phyloP scores from a whole-genome alignment of 1,140 invertebrate species.

The Drosophila yakuba region DNA sequence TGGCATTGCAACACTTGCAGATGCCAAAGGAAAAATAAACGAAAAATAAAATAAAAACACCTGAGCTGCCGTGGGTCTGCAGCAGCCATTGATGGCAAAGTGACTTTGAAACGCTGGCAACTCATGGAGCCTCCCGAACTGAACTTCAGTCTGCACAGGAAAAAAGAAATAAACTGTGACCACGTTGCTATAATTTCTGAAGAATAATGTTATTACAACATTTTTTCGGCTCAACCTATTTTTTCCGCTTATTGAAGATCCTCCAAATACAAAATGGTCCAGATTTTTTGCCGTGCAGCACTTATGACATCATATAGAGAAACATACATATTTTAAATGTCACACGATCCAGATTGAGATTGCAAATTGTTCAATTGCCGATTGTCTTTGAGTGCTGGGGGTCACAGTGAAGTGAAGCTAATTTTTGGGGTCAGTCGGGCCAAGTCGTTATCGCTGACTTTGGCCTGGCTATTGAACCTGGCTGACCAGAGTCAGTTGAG shows the following conservation, averaged over 20 bases:
- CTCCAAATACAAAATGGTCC: background rate
- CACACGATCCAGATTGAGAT: conserved; percentile 62
- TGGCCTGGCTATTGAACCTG: conserved; percentile 71
- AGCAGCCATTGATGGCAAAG: conserved; percentile 54
- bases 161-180: background rate
- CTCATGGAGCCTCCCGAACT: conserved; percentile 31
- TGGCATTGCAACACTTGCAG: conserved; percentile 71
- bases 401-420: conserved; percentile 62
- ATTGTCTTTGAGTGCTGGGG: conserved; percentile 40
- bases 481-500: conserved; percentile 38
- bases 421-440: conserved; percentile 59
- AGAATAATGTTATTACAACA: too few relatives aligned
- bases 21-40: conserved; percentile 37
- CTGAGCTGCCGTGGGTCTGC: conserved; percentile 35
- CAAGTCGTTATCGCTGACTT: conserved; percentile 48
- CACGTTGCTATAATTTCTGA: too few relatives aligned
- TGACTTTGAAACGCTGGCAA: conserved; percentile 39
- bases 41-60: conserved; percentile 49
- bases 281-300: conserved; percentile 14
- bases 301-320: conserved; percentile 40
- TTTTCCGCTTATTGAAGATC: background rate
- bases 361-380: conserved; percentile 47
- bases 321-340: conserved; percentile 61
- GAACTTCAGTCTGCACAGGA: conserved; percentile 46
- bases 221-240: too few relatives aligned